These are phyloP conservation scores for Apogon hyalosoma DNA, from an alignment of 2,797 vertebrate genomes.

Conservation along the genomic window DNA sequence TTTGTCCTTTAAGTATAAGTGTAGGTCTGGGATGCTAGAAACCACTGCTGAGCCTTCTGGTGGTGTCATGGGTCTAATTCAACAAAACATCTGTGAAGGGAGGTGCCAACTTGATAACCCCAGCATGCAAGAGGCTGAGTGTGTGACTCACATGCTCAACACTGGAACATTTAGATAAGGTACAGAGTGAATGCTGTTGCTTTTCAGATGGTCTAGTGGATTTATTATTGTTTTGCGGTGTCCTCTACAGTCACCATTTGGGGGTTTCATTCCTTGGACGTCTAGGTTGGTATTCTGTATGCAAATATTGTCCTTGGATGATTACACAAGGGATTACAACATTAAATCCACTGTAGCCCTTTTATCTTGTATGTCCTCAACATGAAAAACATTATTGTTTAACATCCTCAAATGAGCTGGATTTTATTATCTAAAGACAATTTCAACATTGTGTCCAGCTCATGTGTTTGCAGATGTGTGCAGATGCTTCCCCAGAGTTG, in stretches of 20 bases:
- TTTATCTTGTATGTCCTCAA: constrained; percentile 21
- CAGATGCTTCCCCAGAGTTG: constrained; percentile 6
- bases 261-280: constrained; percentile 29
- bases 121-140: constrained; percentile 20
- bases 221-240: constrained; percentile 37
- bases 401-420: background rate
- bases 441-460: background rate
- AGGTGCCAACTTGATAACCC: constrained; percentile 55
- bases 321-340: constrained; percentile 46
- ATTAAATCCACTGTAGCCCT: constrained; percentile 20
- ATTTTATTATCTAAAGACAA: background rate
- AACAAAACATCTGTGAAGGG: constrained; percentile 58
- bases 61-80: constrained; percentile 61
- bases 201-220: constrained; percentile 41
- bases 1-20: constrained; percentile 51
- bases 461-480: background rate
- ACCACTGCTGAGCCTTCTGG: constrained; percentile 40
- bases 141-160: constrained; percentile 37
- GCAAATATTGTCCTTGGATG: constrained; percentile 30
- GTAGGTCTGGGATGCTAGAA: constrained; percentile 38
- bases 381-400: constrained; percentile 3
- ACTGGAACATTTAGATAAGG: constrained; percentile 66
- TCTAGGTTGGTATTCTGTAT: constrained; percentile 36
- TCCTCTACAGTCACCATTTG: constrained; percentile 28
- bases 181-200: constrained; percentile 38